phyloP scores from a whole-genome alignment of 2,888 invertebrate genomes.

The Platycnemis pennipes region DNA sequence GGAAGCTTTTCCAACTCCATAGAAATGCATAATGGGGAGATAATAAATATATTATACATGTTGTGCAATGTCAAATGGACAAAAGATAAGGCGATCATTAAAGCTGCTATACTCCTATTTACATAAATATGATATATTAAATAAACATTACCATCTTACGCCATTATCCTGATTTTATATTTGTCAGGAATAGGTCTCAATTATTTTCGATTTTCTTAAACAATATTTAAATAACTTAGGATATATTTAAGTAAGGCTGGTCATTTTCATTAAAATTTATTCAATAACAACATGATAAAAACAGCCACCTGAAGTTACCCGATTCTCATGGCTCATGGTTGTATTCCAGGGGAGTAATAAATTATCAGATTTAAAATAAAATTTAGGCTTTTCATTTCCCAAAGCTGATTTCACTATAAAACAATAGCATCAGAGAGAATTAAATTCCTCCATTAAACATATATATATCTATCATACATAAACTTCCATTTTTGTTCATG shows the following conservation, averaged over 20 bases:
- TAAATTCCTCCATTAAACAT: background rate
- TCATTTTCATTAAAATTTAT: slow-evolving; percentile 5
- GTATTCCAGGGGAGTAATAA: background rate
- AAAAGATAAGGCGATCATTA: slow-evolving; percentile 30
- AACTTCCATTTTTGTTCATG: background rate
- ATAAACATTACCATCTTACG: slow-evolving; percentile 34
- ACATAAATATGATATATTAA: slow-evolving; percentile 44
- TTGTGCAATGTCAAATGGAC: slow-evolving; percentile 46
- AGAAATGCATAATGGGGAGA: slow-evolving; percentile 19
- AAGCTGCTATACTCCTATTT: slow-evolving; percentile 1
- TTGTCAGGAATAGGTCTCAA: background rate
- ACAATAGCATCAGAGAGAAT: background rate
- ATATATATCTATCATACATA: background rate
- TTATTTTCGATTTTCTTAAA: background rate
- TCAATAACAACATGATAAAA: background rate
- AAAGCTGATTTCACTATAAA: background rate
- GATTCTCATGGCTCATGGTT: background rate
- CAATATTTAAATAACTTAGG: background rate
- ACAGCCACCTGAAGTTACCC: too few species aligned
- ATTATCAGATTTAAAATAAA: background rate
- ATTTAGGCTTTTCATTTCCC: background rate
- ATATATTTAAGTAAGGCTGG: background rate
- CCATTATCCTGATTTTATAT: background rate
- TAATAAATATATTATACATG: background rate
- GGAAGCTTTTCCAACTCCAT: background rate